Evolutionary conservation across 2,113 vertebrate species (phyloP), one percentile per base, ranked within the genome.

Genomic region (Phylloscopus trochiloides): DNA sequence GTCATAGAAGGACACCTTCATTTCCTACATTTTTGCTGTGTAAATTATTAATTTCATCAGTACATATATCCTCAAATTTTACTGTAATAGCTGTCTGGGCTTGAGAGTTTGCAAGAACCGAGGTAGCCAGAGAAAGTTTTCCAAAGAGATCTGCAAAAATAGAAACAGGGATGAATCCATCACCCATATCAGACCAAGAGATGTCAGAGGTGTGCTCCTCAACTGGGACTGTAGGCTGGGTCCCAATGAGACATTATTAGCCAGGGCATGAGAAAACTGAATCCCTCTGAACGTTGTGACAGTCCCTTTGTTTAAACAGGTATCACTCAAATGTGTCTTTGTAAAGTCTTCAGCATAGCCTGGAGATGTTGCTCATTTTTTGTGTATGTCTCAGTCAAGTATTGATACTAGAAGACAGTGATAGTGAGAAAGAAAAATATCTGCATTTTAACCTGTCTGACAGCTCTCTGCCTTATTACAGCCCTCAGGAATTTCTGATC

Each of bases 181-280:
- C 36, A 68, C 3, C 24, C 50, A 6, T 36, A 21, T 2, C 1
- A 19, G 18, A 42, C 38, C 11, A 54, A 59, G 36, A 40, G 28
- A 59, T 47, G 57, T 75, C 43, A 73, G 42, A 59, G 14, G 1
- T 43, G 10, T 57, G 13, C 4, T 47, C 7, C 19, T 81, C 15
- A 42, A 0, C 19, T n/a, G 48, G 7, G 7, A 34, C 10, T 2
- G 0, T 22, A 28, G 40, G 17, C 19, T 63, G 52, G 8, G 8
- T 28, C n/a, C 29, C 43, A 55, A 0, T 9, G 43, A 79, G 40
- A 55, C 7, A 42, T 8, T 22, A 62, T 32, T 21, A 78, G 6
- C 18, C 36, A 88, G 21, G 17, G 2, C 20, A 43, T 17, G 29
- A 38, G 14, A 59, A 25, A 65, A 26, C 6, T 6, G 4, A 79